Evolutionary conservation across 2,113 vertebrate genomes (phyloP), one percentile per base, ranked within the genome.

Genomic region (Nothocercus nigrocapillus): DNA sequence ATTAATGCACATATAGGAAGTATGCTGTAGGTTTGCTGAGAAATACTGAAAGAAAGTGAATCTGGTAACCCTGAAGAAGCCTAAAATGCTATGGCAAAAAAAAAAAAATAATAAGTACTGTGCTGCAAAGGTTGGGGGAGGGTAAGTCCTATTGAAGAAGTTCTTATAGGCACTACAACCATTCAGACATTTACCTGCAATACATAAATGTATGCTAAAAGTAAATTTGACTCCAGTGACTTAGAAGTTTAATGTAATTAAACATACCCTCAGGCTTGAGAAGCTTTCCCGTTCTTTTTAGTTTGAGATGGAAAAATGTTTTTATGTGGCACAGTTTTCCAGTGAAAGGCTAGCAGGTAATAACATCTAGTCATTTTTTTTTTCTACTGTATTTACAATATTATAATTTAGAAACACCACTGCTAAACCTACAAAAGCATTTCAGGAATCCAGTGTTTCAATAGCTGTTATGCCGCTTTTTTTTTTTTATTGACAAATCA

Each of bases 401-500:
- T 22, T 14, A 73, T 44, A 3, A 20, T 36, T 44, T 28, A 84
- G 73, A 84, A 89, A 72, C 42, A 28, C 24, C 75, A 32, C 42
- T 82, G 66, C 64, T 61, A 66, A 90, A 54, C 25, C 11, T 61
- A 54, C 49, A 67, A 68, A 82, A 72, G 22, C 25, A 51, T 61
- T 82, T 86, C 47, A 76, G 61, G 80, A 84, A 82, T 84, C 40
- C 58, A 51, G 9, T 28, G 17, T 91, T 93, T 85, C 90, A 82
- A 34, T 84, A 56, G 21, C 40, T 90, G 16, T 64, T 86, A 58
- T 56, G n/a, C 40, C 86, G 59, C 2, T 45, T 45, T 45, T 49
- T 88, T 78, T 30, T 75, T 38, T 84, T 82, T 64, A 84, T 61
- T 95, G 92, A 84, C 32, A 92, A 89, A 90, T 86, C 38, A 18